Evolutionary conservation across 2,797 vertebrate species (phyloP), one percentile per base, ranked within the genome.

Genomic region (Pogoniulus pusillus): DNA sequence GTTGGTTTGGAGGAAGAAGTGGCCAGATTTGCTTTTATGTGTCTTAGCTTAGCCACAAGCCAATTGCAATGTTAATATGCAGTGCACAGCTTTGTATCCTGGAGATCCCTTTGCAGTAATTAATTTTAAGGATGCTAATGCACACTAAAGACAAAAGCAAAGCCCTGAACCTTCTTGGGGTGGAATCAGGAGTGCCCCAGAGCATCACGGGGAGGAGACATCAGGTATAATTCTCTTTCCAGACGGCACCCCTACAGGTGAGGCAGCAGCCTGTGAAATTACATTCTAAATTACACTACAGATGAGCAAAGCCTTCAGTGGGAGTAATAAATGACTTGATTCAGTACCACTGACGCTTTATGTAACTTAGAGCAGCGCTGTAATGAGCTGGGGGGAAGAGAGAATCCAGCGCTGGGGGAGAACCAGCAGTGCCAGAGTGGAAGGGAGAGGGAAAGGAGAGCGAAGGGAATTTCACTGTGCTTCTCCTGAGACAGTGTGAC

Each of bases 221-320:
- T 96, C 91, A 96, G 96, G 95, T 97, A 87, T 97, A 97, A 97
- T 98, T 98, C 94, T 96, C 93, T 95, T 97, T 96, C 96, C 96
- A 97, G 97, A 97, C 97, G 93, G 98, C 97, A 97, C 97, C 98
- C 97, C 98, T 98, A 97, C 97, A 98, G 98, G 98, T 98, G 98
- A 98, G 96, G 97, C 98, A 98, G 97, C 92, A 97, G 98, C 97
- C 98, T 98, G 98, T 99, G 98, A 99, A 99, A 99, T 99, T 99
- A 96, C 98, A 97, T 98, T 98, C 96, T 98, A 97, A 98, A 98
- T 98, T 98, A 98, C 96, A 96, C 96, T 95, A 93, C 95, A 89
- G 89, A 95, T 96, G 97, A 97, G 93, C 88, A 95, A 86, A 79
- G 6, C 51, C 94, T 96, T 89, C 77, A 94, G 89, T 97, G 57